Base-by-base conservation (phyloP, 2,888 invertebrate genomes). In the Eilema griseolum region DNA sequence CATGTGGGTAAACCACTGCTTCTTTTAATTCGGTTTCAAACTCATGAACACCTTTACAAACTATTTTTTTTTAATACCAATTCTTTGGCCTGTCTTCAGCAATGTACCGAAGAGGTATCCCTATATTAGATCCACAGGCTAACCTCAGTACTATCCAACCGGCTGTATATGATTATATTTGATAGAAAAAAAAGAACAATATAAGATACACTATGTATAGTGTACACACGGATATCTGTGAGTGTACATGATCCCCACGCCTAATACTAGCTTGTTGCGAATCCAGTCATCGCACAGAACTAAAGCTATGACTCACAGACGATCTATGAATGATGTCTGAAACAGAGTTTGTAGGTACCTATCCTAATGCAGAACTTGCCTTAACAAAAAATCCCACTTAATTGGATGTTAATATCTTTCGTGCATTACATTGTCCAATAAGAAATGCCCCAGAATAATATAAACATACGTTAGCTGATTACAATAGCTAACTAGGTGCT, bases 401-500 rank as follows among this genome's bases (percentile, higher is more conserved):
- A 52, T 52, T n/a, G n/a, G 52, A n/a, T n/a, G 52, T 52, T 52
- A 52, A 52, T 52, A 7, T 52, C n/a, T n/a, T 52, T 52, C 20
- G 52, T 59, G 16, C 16, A 59, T 59, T 59, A 12, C 23, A 59
- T 26, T 59, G 26, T 59, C 26, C n/a, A 26, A 26, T 59, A 24
- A 59, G 14, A 26, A 24, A 24, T 23, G 23, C 24, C 57, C 24
- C 24, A 57, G 57, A 11, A 24, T 23, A 57, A 26, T 52, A 52
- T 28, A 23, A 26, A 37, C 33, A 26, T 33, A 66, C 56, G 24
- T 33, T 20, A 2, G 59, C 24, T 26, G 26, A 59, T 66, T 60
- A 66, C 28, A 59, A 57, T 33, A 66, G 12, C 20, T 66, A 37
- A 66, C 23, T 57, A 56, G 23, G 52, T 16, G 23, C 23, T 33